Base-by-base conservation (phyloP, 2,797 vertebrate species). In the Sardinella longiceps region DNA sequence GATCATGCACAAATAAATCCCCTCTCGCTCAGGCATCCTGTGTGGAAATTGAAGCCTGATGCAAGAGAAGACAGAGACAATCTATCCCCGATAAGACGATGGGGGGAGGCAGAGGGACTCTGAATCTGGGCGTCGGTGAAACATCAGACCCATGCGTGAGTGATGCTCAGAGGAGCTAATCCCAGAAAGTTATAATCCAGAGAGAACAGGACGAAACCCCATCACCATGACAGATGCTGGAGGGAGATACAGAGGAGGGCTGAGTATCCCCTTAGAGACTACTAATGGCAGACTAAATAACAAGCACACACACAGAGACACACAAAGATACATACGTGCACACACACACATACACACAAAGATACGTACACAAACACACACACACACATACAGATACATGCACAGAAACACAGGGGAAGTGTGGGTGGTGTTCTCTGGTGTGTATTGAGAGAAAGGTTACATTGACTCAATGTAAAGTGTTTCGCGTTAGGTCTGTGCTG, bases 21-120 rank as follows among this genome's bases (percentile, higher is more conserved):
- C 51, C 83, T 83, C 85, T 70, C 82, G 83, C 82, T 80, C 80
- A 84, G 84, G 81, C 84, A 80, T 51, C 85, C 63, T 80, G 83
- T 5, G 51, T 77, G 82, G 81, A 81, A 66, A 82, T 85, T 84
- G 85, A 45, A 12, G 66, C 82, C 81, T 85, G 81, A 85, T 74
- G 25, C 60, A 23, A 83, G 60, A 77, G 48, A 60, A 87, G 77
- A 25, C 82, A 70, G 82, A 37, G 39, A 82, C 37, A 80, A 84
- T 82, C 43, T 87, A 82, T 82, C 85, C 84, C 83, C 37, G 80
- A 82, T 33, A 70, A 70, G 70, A 70, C 66, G 84, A 81, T 80
- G 74, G 82, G 58, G 18, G n/a, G 28, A n/a, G 20, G n/a, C 2
- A 80, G 53, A 82, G 56, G 51, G 70, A 43, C 30, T 66, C 37